Evolutionary conservation across 1,140 invertebrate genomes (phyloP).

Genomic region (Mamestra configurata): DNA sequence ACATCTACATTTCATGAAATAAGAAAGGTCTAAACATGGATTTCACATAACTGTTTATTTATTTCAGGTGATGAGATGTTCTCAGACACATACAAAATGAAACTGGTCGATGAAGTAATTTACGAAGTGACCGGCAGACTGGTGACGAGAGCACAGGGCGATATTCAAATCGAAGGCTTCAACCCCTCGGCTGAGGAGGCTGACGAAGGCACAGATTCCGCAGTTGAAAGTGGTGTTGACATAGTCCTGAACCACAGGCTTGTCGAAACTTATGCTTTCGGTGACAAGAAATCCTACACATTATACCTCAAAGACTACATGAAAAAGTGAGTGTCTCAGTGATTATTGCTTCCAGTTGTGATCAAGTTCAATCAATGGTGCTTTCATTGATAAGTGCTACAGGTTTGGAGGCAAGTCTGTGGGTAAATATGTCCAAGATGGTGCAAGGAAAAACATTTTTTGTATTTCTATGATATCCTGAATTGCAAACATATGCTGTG

Average conservation of each 20-base stretch:
- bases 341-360: constrained; percentile 18
- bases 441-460: no score
- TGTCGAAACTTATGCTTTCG: constrained; percentile 94
- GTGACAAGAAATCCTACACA: constrained; percentile 96
- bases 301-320: constrained; percentile 98
- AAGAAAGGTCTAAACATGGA: constrained; percentile 17
- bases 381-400: neutral
- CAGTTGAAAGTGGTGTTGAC: constrained; percentile 95
- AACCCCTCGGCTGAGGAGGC: constrained; percentile 98
- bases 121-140: constrained; percentile 98
- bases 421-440: neutral
- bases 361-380: constrained; percentile 7
- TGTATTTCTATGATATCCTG: no score
- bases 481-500: constrained; percentile 5
- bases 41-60: constrained; percentile 49
- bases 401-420: constrained; percentile 19
- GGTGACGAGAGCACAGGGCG: constrained; percentile 92
- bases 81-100: constrained; percentile 98
- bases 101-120: constrained; percentile 96
- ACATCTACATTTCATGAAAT: constrained; percentile 69
- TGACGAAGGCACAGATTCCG: constrained; percentile 94
- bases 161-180: constrained; percentile 94
- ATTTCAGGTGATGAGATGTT: constrained; percentile 98
- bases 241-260: constrained; percentile 97
- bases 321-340: constrained; percentile 93